Evolutionary conservation across 2,113 vertebrate genomes (phyloP), one percentile per base, ranked within the genome.

Genomic region (Eulacestoma nigropectus): DNA sequence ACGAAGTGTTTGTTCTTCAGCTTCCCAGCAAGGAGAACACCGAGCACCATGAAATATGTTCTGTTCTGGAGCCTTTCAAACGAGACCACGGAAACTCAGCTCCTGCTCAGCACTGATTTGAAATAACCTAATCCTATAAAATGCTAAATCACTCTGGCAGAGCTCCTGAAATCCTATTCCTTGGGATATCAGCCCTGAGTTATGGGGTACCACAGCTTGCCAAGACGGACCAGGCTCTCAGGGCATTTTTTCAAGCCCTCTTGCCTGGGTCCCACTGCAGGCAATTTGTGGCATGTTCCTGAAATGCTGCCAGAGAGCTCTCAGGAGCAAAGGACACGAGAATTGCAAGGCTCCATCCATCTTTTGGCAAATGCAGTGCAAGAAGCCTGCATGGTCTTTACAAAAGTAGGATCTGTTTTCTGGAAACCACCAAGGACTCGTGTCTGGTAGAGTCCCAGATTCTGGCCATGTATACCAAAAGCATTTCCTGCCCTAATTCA

Each of bases 1-100:
- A 10, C 3, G 1, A n/a, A 60, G 23, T 1, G 69, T 77, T 68
- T 82, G 37, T 10, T 72, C 64, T 35, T 60, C 50, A 59, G 12
- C 63, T 41, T 55, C 27, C 19, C 49, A 84, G 56, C 62, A 35
- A 53, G 77, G 39, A 89, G 35, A 87, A 49, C 49, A 35, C 16
- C 0, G 0, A 90, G 30, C 67, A 52, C 35, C 55, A 27, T 6
- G 47, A 84, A 87, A 74, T 17, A 10, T 0, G 7, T 52, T 2
- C 0, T n/a, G 19, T 17, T 50, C 50, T 62, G 82, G 22, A 37
- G 46, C 32, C 59, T 89, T 67, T 50, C 81, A 59, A 62, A 87
- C 1, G 47, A 93, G 19, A 35, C 23, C 46, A 35, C 1, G 8
- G 42, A 53, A 84, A 64, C 53, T 14, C 63, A 80, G 60, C 67